These are phyloP conservation scores for Xenopus petersii DNA, from an alignment of 2,797 vertebrate species.

Conservation along the genomic window DNA sequence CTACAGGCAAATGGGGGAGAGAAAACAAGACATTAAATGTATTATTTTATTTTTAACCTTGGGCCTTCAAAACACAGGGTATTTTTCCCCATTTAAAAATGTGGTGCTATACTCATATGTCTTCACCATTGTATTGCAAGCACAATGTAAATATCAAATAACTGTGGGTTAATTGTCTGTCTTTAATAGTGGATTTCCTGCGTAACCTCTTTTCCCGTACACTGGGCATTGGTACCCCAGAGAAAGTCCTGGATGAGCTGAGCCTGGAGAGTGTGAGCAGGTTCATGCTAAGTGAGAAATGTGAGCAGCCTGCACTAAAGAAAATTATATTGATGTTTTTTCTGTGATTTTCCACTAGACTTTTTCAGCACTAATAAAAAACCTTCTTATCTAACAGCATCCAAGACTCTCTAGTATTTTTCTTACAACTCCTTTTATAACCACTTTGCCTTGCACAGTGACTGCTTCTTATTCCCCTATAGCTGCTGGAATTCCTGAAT, in stretches of 20 bases:
- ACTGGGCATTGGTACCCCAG: conserved; percentile 65
- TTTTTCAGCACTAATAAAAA: background rate
- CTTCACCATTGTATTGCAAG: too few species aligned
- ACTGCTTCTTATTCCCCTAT: background rate
- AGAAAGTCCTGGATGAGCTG: conserved; percentile 81
- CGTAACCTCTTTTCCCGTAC: conserved; percentile 81
- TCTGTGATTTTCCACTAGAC: background rate
- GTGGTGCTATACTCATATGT: too few species aligned
- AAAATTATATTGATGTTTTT: background rate
- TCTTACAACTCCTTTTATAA: too few species aligned
- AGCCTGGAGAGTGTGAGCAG: conserved; percentile 72
- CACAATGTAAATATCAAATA: too few species aligned
- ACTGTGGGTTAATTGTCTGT: conserved; percentile 41
- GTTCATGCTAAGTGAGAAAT: conserved; percentile 82
- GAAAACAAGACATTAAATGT: too few species aligned
- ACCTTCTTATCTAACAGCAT: too few species aligned
- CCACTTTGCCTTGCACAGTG: background rate
- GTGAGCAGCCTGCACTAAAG: conserved; percentile 54
- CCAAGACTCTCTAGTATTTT: too few species aligned
- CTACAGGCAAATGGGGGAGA: too few species aligned
- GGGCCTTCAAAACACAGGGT: too few species aligned
- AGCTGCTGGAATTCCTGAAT: conserved; percentile 92
- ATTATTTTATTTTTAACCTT: too few species aligned
- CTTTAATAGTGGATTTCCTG: conserved; percentile 81
- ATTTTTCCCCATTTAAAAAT: too few species aligned